These are phyloP conservation scores for Umimayanthus chanpuru DNA, from an alignment of 92 coral and sea anemone genomes.

Conservation along the genomic window DNA sequence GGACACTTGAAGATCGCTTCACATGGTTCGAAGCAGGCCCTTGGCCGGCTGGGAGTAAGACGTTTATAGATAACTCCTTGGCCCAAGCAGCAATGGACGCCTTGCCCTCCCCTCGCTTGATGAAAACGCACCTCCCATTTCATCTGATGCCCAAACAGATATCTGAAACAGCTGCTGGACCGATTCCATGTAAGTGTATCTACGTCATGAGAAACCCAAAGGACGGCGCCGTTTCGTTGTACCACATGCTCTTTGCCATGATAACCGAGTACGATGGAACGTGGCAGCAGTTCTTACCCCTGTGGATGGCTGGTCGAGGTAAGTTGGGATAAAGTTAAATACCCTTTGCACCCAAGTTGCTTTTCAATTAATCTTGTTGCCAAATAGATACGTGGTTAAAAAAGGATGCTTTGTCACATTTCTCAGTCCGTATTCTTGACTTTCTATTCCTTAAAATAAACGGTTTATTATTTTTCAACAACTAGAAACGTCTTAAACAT, in stretches of 20 bases:
- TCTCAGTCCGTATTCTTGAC: too few species aligned
- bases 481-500: too few species aligned
- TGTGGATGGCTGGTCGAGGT: not conserved
- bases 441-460: too few species aligned
- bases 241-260: not conserved
- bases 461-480: too few species aligned
- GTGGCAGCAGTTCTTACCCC: not conserved
- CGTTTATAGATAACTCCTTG: not conserved
- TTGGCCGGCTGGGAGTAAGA: not conserved
- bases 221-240: not conserved
- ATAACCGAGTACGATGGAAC: not conserved
- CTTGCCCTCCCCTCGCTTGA: constrained; percentile 20
- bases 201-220: constrained; percentile 33
- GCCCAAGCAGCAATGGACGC: constrained; percentile 10
- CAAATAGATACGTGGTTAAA: too few species aligned
- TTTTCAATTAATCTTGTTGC: too few species aligned
- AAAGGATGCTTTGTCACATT: too few species aligned
- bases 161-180: not conserved
- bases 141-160: constrained; percentile 13
- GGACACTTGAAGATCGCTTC: not conserved
- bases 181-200: not conserved
- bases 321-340: not conserved
- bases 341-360: too few species aligned
- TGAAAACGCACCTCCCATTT: constrained; percentile 33
- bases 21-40: not conserved